Evolutionary conservation across 2,888 invertebrate genomes (phyloP), one percentile per base, ranked within the genome.

Genomic region (Siphonodentalium dalli): DNA sequence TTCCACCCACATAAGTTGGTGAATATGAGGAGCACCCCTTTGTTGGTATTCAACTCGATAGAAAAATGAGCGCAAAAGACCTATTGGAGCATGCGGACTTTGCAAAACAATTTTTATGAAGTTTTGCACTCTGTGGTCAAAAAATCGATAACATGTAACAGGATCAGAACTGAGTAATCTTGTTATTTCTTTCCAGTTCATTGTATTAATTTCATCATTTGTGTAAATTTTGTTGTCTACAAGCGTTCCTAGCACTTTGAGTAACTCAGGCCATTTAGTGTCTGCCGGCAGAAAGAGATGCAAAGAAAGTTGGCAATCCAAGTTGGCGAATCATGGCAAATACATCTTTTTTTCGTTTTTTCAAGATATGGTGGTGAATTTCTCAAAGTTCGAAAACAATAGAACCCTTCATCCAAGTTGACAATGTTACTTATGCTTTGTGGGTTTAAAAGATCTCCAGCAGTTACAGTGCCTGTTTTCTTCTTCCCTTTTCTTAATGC

Each of bases 321-420:
- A 64, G 27, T 33, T 64, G 61, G 8, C 53, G 51, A 18, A 65
- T 60, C 59, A 65, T 65, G 29, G 60, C 62, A 62, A 60, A 61
- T 2, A 65, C 33, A 54, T 63, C 59, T 51, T 57, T 63, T 49
- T 61, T 37, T n/a, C n/a, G n/a, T 3, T 15, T 34, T 34, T 39
- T 37, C 51, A 9, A 38, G 11, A 24, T 46, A 53, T 1, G 45
- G 26, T 13, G 52, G 52, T 13, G 44, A 50, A 20, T 44, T 44
- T 21, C 44, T 29, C 1, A 55, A 31, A 9, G 26, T 45, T 41
- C 42, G 20, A 15, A 53, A 47, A 9, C 68, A 79, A 59, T 73
- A 71, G 42, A 76, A 75, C 42, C 71, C 65, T 38, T 67, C 63
- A 26, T 65, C 67, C 65, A 69, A 62, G 38, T 79, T 29, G 3